These are phyloP conservation scores for Garrulus glandarius DNA, from an alignment of 2,797 vertebrate genomes.

Conservation along the genomic window DNA sequence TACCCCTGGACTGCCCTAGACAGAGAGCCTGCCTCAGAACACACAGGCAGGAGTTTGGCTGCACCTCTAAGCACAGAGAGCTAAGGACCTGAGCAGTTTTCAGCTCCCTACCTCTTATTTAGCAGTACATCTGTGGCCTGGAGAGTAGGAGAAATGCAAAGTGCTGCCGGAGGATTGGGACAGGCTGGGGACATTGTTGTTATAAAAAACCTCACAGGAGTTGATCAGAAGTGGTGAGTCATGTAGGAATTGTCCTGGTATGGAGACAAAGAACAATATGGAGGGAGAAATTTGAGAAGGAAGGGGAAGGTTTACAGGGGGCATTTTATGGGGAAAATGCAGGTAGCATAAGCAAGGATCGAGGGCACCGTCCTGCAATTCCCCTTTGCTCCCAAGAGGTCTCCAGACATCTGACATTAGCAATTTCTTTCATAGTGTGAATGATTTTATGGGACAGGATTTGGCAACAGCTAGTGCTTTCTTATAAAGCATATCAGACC, in stretches of 20 bases:
- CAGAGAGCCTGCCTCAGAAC: neutral
- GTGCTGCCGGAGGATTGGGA: neutral
- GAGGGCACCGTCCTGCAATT: neutral
- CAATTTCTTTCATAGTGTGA: neutral
- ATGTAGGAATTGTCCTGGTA: neutral
- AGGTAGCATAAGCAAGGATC: neutral
- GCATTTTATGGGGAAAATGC: neutral
- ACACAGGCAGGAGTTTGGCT: neutral
- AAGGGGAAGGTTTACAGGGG: neutral
- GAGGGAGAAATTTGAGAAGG: neutral
- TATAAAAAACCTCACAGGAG: neutral
- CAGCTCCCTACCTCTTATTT: neutral
- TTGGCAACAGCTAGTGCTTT: neutral
- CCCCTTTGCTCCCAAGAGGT: neutral
- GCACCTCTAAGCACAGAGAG: neutral
- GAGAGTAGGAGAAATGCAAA: neutral
- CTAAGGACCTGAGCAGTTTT: neutral
- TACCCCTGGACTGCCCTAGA: neutral
- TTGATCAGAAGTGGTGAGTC: neutral
- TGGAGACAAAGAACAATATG: neutral
- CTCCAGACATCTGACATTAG: neutral
- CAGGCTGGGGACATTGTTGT: neutral
- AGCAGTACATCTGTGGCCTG: neutral
- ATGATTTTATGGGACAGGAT: neutral
- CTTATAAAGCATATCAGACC: neutral